Evolutionary conservation across 1,140 invertebrate genomes (phyloP).

Genomic region (Prorops nasuta): DNA sequence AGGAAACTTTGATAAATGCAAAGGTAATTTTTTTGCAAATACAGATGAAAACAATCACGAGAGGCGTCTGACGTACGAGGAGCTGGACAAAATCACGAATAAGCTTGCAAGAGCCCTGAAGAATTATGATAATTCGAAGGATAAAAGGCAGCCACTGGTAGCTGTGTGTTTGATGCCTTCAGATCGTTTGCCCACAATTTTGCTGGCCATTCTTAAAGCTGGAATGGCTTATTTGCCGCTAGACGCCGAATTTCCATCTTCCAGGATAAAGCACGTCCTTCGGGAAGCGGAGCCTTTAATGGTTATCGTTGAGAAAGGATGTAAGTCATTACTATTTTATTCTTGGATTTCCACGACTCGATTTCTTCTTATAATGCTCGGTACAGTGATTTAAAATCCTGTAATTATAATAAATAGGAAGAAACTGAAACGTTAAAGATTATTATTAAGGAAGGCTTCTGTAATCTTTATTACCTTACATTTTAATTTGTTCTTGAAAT

Average conservation of each 20-base stretch:
- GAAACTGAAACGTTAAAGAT: too few relatives aligned
- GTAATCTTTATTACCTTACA: too few relatives aligned
- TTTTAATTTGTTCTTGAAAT: too few relatives aligned
- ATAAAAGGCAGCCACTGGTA: conserved; percentile 63
- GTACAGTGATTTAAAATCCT: too few relatives aligned
- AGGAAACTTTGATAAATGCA: too few relatives aligned
- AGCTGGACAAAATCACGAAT: conserved; percentile 63
- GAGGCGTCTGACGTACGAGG: conserved; percentile 56
- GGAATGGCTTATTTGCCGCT: conserved; percentile 81
- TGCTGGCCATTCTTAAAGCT: conserved; percentile 77
- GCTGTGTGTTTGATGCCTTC: conserved; percentile 76
- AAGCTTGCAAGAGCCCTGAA: conserved; percentile 60
- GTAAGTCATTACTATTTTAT: too few relatives aligned
- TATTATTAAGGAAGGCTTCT: too few relatives aligned
- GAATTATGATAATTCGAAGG: conserved; percentile 61
- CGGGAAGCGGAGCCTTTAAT: conserved; percentile 71
- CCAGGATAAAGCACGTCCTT: conserved; percentile 74
- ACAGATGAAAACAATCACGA: conserved; percentile 52
- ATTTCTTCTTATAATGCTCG: too few relatives aligned
- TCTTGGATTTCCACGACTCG: too few relatives aligned
- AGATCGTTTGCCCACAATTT: conserved; percentile 65
- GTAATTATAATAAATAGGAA: too few relatives aligned
- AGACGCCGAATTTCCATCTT: conserved; percentile 72
- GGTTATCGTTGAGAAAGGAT: conserved; percentile 64
- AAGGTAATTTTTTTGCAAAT: neutral